Percentiles rank a stretch among this genome's conserved stretches.
phyloP scores from a whole-genome alignment of 2,797 vertebrate species.

The Sphaeramia orbicularis region DNA sequence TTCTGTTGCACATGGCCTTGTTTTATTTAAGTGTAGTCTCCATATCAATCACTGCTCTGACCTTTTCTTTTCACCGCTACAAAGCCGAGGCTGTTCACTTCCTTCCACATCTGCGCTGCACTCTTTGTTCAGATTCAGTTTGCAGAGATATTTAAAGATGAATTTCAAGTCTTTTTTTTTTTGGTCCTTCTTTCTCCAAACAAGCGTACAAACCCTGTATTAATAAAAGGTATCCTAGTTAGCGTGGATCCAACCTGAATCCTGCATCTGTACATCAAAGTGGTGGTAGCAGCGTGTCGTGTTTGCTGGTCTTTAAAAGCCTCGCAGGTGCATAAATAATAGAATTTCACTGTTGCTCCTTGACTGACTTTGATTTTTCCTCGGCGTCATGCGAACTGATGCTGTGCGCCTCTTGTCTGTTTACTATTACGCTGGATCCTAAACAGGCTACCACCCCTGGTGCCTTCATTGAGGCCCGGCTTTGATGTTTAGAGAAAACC shows the following conservation, averaged over 20 bases:
- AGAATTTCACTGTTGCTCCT: constrained; percentile 39
- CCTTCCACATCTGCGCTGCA: background rate
- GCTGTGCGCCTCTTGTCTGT: constrained; percentile 11
- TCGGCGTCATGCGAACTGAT: constrained; percentile 5
- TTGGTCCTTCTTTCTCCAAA: background rate
- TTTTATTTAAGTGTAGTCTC: background rate
- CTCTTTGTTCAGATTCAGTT: background rate
- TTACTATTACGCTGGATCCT: constrained; percentile 18
- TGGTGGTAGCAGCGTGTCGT: background rate
- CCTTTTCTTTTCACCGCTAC: background rate
- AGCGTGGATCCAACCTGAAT: constrained; percentile 25
- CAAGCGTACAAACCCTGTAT: constrained; percentile 9
- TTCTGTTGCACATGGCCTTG: background rate
- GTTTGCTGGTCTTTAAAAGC: constrained; percentile 18
- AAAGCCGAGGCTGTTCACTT: background rate
- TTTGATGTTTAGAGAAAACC: constrained; percentile 43
- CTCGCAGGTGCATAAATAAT: constrained; percentile 37
- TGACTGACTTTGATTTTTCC: constrained; percentile 34
- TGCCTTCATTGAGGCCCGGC: constrained; percentile 27
- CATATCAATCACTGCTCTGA: background rate
- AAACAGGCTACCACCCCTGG: background rate
- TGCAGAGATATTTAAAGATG: background rate
- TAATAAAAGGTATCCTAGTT: constrained; percentile 43
- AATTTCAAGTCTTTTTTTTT: constrained; percentile 8
- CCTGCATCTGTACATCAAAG: constrained; percentile 38